phyloP scores from a whole-genome alignment of 2,888 invertebrate species.

The Dolichopus griseipennis region DNA sequence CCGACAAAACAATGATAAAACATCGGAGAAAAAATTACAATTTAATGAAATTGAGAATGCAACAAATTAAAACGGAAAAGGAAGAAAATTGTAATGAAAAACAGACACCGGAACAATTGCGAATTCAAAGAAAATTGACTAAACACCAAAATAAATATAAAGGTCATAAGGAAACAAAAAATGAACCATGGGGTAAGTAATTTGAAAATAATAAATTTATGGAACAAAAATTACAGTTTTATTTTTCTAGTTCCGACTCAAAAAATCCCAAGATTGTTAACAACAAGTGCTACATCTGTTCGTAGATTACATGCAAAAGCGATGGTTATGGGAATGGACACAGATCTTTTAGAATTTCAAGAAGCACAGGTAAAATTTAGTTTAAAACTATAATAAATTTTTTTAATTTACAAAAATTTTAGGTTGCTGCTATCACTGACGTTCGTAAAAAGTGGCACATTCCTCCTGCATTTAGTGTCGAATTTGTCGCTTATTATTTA shows the following conservation, averaged over 20 bases:
- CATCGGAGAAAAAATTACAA: slow-evolving; percentile 76
- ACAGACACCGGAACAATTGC: slow-evolving; percentile 57
- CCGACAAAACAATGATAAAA: slow-evolving; percentile 79
- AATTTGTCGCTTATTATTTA: slow-evolving; percentile 88
- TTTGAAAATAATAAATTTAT: not conserved
- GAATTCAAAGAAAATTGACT: slow-evolving; percentile 71
- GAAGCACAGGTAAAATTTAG: slow-evolving; percentile 57
- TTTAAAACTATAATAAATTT: not conserved
- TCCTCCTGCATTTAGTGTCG: slow-evolving; percentile 86
- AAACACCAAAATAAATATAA: slow-evolving; percentile 79
- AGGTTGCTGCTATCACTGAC: slow-evolving; percentile 69
- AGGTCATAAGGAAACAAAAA: slow-evolving; percentile 61
- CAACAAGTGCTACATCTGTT: slow-evolving; percentile 84
- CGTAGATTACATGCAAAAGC: slow-evolving; percentile 74
- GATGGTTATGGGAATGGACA: slow-evolving; percentile 83
- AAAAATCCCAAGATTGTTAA: slow-evolving; percentile 84
- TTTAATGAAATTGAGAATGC: slow-evolving; percentile 69
- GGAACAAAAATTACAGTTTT: slow-evolving; percentile 15
- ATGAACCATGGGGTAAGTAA: slow-evolving; percentile 73
- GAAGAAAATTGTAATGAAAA: slow-evolving; percentile 28
- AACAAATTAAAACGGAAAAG: slow-evolving; percentile 51
- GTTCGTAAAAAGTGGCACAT: slow-evolving; percentile 91
- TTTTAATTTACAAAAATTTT: slow-evolving; percentile 12
- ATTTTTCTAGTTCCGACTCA: slow-evolving; percentile 73
- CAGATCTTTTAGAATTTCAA: slow-evolving; percentile 68